Percentiles rank a stretch among this genome's conserved stretches.
Conservation (phyloP, 2,888 invertebrate genomes). For the Ectemnius lituratus region DNA sequence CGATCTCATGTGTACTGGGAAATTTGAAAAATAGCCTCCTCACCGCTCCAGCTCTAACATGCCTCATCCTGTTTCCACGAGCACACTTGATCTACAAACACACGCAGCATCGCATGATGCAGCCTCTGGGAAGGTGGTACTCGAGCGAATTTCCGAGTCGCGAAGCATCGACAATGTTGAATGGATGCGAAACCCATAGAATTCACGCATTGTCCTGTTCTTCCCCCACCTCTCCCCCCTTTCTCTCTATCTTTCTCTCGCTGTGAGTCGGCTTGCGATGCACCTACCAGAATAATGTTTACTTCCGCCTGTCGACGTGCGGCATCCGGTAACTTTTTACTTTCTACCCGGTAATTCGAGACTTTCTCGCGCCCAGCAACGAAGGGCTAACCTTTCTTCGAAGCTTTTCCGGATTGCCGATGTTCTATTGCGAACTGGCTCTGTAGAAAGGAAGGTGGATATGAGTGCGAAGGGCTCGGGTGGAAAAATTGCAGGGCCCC, state of each 20-base stretch:
- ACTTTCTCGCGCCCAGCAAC: slow-evolving; percentile 13
- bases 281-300: slow-evolving; percentile 70
- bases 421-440: background rate
- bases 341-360: slow-evolving; percentile 36
- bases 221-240: too few species aligned
- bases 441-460: slow-evolving; percentile 24
- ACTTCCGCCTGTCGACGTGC: slow-evolving; percentile 64
- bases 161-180: slow-evolving; percentile 39
- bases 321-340: slow-evolving; percentile 46
- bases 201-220: slow-evolving; percentile 67
- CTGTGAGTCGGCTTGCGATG: slow-evolving; percentile 36
- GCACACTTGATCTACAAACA: slow-evolving; percentile 4
- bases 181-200: slow-evolving; percentile 57
- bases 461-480: slow-evolving; percentile 34
- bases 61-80: background rate
- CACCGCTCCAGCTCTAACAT: background rate
- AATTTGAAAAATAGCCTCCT: slow-evolving; percentile 58
- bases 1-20: slow-evolving; percentile 39
- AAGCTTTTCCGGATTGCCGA: slow-evolving; percentile 26
- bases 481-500: slow-evolving; percentile 63
- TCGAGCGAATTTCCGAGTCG: slow-evolving; percentile 42
- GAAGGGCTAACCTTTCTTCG: background rate
- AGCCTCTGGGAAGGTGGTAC: slow-evolving; percentile 17
- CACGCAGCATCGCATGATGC: slow-evolving; percentile 9
- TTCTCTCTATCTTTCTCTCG: too few species aligned